Evolutionary conservation across 2,888 invertebrate genomes (phyloP).

Genomic region (Malachius bipustulatus): DNA sequence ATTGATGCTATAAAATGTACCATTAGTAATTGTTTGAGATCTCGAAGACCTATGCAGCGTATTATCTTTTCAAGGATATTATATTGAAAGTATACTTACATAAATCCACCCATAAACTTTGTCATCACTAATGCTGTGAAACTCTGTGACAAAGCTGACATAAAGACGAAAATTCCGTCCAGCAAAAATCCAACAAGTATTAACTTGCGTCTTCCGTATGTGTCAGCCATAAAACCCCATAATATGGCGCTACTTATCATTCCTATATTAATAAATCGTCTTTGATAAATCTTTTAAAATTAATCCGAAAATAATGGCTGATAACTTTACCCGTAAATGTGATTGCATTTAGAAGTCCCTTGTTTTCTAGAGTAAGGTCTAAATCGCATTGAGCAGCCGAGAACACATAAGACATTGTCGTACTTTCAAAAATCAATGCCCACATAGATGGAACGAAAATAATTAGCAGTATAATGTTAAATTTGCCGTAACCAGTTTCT

Average conservation of each 20-base stretch:
- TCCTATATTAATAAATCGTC: constrained; percentile 42
- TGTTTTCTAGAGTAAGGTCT: constrained; percentile 51
- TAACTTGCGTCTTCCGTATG: constrained; percentile 53
- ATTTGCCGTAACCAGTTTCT: constrained; percentile 56
- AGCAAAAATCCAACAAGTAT: constrained; percentile 53
- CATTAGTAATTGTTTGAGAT: too few relatives aligned
- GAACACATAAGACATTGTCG: constrained; percentile 57
- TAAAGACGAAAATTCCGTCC: constrained; percentile 50
- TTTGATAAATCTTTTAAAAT: too few relatives aligned
- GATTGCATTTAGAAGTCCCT: constrained; percentile 56
- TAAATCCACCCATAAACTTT: constrained; percentile 42
- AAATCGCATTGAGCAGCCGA: constrained; percentile 64
- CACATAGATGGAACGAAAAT: constrained; percentile 43
- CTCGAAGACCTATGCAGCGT: too few relatives aligned
- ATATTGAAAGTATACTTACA: constrained; percentile 19
- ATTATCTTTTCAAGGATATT: too few relatives aligned
- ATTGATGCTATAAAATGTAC: constrained; percentile 42
- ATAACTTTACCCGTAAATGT: constrained; percentile 52
- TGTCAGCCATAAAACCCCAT: constrained; percentile 69
- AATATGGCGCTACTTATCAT: constrained; percentile 62
- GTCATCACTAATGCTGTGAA: constrained; percentile 53
- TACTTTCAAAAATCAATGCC: constrained; percentile 56
- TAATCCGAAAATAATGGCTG: too few relatives aligned
- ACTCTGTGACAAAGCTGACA: constrained; percentile 51
- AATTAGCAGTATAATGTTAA: constrained; percentile 47